A percentile compares a stretch with the other conserved stretches of the same genome.
These are phyloP conservation scores for Anodontia alba DNA, from an alignment of 2,888 invertebrate genomes.

Conservation along the genomic window DNA sequence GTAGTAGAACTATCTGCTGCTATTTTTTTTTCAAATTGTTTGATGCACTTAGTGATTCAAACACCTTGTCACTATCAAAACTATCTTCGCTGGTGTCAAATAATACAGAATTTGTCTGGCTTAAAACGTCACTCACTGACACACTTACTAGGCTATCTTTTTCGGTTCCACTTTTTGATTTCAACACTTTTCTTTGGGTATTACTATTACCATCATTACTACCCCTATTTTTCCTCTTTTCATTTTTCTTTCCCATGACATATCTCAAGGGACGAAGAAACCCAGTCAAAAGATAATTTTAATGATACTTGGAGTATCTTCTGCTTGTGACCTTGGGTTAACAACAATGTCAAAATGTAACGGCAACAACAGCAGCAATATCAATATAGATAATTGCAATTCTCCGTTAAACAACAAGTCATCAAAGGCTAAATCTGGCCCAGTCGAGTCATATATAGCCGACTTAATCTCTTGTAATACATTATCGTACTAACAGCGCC, in stretches of 20 bases:
- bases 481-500: too few relatives aligned
- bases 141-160: conserved; percentile 15
- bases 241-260: too few relatives aligned
- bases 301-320: neutral
- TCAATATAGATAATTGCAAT: neutral
- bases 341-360: neutral
- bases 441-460: neutral
- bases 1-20: too few relatives aligned
- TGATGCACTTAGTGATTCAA: neutral
- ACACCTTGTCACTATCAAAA: neutral
- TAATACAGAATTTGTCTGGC: too few relatives aligned
- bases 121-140: conserved; percentile 24
- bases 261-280: too few relatives aligned
- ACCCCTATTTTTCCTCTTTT: too few relatives aligned
- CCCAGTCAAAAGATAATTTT: neutral
- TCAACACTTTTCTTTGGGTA: neutral
- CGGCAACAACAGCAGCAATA: neutral
- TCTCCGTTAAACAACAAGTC: neutral
- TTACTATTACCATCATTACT: too few relatives aligned
- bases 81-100: conserved; percentile 2
- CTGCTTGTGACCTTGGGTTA: neutral
- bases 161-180: neutral
- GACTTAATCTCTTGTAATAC: neutral
- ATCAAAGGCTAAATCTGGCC: neutral
- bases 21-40: neutral